These are phyloP conservation scores for Simalia tracyae DNA, from an alignment of 2,797 vertebrate genomes.

Conservation along the genomic window DNA sequence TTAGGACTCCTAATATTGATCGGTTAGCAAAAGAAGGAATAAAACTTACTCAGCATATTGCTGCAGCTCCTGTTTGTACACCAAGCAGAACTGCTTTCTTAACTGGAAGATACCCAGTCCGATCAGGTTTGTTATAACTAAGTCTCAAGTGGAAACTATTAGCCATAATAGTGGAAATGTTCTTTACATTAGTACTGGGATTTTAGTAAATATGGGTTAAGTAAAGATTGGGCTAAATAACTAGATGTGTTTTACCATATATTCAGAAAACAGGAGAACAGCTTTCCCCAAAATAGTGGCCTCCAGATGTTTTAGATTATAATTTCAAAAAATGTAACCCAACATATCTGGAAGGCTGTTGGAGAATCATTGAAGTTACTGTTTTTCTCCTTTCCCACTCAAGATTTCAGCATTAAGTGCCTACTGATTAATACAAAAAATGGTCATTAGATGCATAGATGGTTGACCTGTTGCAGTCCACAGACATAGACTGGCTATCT, in stretches of 20 bases:
- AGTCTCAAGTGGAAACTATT: background rate
- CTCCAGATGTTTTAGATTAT: background rate
- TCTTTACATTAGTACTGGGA: background rate
- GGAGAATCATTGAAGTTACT: background rate
- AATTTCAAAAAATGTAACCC: background rate
- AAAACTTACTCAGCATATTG: slow-evolving; percentile 86
- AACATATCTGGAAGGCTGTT: background rate
- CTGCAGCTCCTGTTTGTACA: slow-evolving; percentile 87
- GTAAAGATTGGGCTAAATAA: background rate
- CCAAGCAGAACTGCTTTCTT: slow-evolving; percentile 91
- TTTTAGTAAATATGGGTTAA: background rate
- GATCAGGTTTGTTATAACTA: slow-evolving; percentile 78
- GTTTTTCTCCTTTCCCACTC: background rate
- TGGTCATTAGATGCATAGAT: background rate
- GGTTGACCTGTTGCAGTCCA: background rate
- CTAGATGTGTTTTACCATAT: background rate
- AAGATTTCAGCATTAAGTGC: background rate
- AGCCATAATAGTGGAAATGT: background rate
- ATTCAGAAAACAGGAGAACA: background rate
- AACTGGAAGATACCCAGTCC: slow-evolving; percentile 87
- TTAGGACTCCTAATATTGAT: slow-evolving; percentile 91
- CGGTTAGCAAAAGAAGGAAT: slow-evolving; percentile 84
- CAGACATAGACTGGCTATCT: background rate
- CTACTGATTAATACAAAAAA: background rate
- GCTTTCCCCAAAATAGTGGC: background rate